Percentiles rank a stretch among this genome's conserved stretches.
phyloP scores from a whole-genome alignment of 1,140 invertebrate species.

The Dendrolimus punctatus region DNA sequence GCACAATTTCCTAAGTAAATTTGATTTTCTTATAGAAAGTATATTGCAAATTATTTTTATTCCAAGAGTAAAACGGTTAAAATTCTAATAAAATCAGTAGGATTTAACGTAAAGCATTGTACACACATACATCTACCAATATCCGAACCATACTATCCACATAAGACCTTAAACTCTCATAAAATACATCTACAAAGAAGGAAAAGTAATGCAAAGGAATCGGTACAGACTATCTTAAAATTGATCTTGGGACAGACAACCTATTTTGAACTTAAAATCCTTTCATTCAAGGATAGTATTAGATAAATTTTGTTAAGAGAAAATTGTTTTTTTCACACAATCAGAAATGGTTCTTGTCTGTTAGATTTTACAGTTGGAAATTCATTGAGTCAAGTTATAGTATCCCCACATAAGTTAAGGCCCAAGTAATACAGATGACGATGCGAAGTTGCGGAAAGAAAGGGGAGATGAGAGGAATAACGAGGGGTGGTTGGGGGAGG shows the following conservation, averaged over 20 bases:
- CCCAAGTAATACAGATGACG: constrained; percentile 69
- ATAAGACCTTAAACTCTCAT: constrained; percentile 65
- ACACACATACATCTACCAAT: constrained; percentile 1
- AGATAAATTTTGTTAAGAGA: constrained; percentile 15
- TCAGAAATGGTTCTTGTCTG: constrained; percentile 18
- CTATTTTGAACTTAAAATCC: constrained; percentile 16
- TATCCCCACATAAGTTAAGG: constrained; percentile 66
- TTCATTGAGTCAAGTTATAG: constrained; percentile 23
- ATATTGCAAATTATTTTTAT: too few relatives aligned
- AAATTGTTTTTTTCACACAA: constrained; percentile 57
- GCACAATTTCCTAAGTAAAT: too few relatives aligned
- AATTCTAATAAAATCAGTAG: too few relatives aligned
- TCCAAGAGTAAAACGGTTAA: too few relatives aligned
- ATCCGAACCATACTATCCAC: constrained; percentile 37
- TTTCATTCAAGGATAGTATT: constrained; percentile 28
- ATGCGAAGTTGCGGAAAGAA: constrained; percentile 68
- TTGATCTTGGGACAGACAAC: constrained; percentile 39
- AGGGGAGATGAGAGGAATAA: constrained; percentile 56
- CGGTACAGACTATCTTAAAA: constrained; percentile 68
- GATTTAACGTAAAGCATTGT: too few relatives aligned
- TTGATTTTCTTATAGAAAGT: too few relatives aligned
- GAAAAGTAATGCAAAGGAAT: constrained; percentile 70
- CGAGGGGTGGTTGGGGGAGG: constrained; percentile 43
- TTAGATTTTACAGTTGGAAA: constrained; percentile 4
- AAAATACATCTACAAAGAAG: constrained; percentile 68